Evolutionary conservation across 2,797 vertebrate species (phyloP), one percentile per base, ranked within the genome.

Genomic region (Mastacembelus armatus): DNA sequence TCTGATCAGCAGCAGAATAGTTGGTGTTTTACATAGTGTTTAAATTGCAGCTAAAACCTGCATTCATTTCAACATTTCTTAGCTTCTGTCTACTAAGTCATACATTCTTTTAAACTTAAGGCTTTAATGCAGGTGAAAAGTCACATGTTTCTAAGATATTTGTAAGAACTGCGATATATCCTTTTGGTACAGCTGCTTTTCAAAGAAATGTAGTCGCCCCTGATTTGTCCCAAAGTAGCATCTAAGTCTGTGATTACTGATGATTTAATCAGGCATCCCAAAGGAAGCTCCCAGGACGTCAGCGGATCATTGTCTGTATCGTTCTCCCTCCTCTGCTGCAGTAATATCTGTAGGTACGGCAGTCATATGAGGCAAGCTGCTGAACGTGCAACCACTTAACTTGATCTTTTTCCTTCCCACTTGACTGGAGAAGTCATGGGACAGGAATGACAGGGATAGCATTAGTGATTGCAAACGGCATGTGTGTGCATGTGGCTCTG

Each of bases 371-470:
- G 83, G 42, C 49, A 29, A 68, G 78, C 72, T 74, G 86, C 76
- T 77, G 76, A 91, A 92, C 80, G 80, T 91, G 89, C 89, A 85
- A 82, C 81, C 90, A 92, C 87, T 92, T 91, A 90, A 42, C 61
- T 43, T 35, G 40, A 66, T 56, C 55, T 15, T 63, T 44, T 73
- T 39, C 71, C 76, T 57, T 63, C 56, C 69, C 50, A 67, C 47
- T 74, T 77, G 35, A 61, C 63, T 69, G 89, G 76, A 8, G 32
- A 65, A 87, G 87, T 92, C 89, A 92, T 90, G 89, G 72, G 90
- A 90, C 35, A 16, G 72, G 62, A 66, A 71, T 78, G 79, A 83
- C 70, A 54, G 44, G 50, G 77, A 56, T 71, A 77, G 55, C 74
- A 77, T 52, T 70, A 39, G 6, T 85, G 49, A 87, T 89, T 86